Percentiles rank a stretch among this genome's conserved stretches.
Conservation (phyloP, 1,140 invertebrate genomes). For the Drosophila paulistorum region DNA sequence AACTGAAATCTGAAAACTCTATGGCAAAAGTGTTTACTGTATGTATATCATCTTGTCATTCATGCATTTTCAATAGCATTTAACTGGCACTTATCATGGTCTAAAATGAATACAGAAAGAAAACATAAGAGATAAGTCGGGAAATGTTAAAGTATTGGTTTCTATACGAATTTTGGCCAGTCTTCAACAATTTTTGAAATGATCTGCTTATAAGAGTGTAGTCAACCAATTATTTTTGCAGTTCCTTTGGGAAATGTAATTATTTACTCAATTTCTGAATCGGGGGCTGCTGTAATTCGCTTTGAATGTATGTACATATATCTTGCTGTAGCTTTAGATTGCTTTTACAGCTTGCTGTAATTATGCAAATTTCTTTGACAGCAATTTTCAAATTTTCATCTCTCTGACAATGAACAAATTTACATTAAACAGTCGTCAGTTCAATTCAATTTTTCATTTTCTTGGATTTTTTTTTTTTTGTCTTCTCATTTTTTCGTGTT, state of each 20-base stretch:
- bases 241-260: too few relatives aligned
- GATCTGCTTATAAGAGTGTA: too few relatives aligned
- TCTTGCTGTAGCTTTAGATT: slow-evolving; percentile 15
- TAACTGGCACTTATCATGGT: slow-evolving; percentile 26
- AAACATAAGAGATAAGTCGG: too few relatives aligned
- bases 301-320: neutral
- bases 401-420: neutral
- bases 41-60: slow-evolving; percentile 51
- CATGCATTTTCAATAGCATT: slow-evolving; percentile 55
- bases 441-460: slow-evolving; percentile 9
- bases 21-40: slow-evolving; percentile 8
- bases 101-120: slow-evolving; percentile 14
- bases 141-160: too few relatives aligned
- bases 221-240: too few relatives aligned
- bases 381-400: slow-evolving; percentile 5
- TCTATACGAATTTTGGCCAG: too few relatives aligned
- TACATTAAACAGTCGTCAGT: slow-evolving; percentile 1
- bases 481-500: too few relatives aligned
- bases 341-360: slow-evolving; percentile 22
- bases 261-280: too few relatives aligned
- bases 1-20: neutral
- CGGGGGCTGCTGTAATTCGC: too few relatives aligned
- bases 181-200: too few relatives aligned
- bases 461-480: too few relatives aligned
- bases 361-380: slow-evolving; percentile 27